Evolutionary conservation across 1,140 invertebrate species (phyloP).

Genomic region (Stenopsyche tienmushanensis): DNA sequence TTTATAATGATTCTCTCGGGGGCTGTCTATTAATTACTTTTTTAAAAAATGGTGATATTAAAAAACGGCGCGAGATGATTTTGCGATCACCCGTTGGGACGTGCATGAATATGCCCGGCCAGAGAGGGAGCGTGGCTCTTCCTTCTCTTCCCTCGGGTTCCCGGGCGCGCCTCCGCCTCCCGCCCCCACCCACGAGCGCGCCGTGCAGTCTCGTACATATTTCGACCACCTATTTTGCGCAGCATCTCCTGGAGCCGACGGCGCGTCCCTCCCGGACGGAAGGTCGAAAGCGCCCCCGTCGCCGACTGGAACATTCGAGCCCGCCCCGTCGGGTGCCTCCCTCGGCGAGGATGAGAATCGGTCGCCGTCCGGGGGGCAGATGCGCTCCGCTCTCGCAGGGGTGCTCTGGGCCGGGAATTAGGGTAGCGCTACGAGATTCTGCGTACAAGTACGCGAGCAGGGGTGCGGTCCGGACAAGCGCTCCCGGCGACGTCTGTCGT

Average conservation of each 20-base stretch:
- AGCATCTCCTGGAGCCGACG: conserved; percentile 57
- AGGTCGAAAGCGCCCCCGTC: conserved; percentile 40
- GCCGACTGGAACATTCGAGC: conserved; percentile 42
- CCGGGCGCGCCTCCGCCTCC: conserved; percentile 38
- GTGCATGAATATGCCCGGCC: conserved; percentile 12
- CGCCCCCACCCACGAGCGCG: conserved; percentile 48
- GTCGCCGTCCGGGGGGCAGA: not conserved
- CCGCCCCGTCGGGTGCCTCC: too few species aligned
- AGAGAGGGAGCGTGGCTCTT: not conserved
- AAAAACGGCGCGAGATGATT: not conserved
- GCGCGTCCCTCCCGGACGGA: conserved; percentile 48
- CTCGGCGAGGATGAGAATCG: conserved; percentile 42
- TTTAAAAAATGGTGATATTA: too few species aligned
- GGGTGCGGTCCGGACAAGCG: conserved; percentile 51
- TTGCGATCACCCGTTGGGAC: conserved; percentile 10
- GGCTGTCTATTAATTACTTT: too few species aligned
- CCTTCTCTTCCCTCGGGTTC: conserved; percentile 26
- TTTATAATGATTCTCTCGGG: too few species aligned
- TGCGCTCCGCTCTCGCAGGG: not conserved
- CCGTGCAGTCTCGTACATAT: conserved; percentile 59
- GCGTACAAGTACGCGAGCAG: conserved; percentile 55
- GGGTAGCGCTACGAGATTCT: conserved; percentile 52
- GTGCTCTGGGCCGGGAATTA: conserved; percentile 51
- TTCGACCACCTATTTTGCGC: conserved; percentile 56
- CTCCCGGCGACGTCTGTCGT: conserved; percentile 15